Evolutionary conservation across 2,888 invertebrate species (phyloP).

Genomic region (Euzetes globulus): DNA sequence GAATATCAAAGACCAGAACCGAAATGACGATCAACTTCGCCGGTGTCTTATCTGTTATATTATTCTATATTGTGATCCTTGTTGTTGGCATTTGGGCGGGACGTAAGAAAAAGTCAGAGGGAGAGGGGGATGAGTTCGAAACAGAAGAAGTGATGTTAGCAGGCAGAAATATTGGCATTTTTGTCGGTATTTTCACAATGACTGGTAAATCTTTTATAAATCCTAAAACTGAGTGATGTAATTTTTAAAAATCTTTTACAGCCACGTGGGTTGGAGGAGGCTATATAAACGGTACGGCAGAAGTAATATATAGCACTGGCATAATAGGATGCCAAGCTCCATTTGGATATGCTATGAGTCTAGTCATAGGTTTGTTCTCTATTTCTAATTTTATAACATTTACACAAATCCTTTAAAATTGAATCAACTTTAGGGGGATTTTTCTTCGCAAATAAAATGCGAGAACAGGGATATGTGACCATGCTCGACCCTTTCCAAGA

Average conservation of each 20-base stretch:
- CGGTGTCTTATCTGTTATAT: constrained; percentile 84
- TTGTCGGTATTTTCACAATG: constrained; percentile 99
- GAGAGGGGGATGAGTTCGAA: constrained; percentile 43
- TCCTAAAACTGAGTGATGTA: constrained; percentile 39
- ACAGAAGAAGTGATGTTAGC: constrained; percentile 96
- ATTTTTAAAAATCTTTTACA: constrained; percentile 47
- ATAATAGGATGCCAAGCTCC: constrained; percentile 98
- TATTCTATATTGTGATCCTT: constrained; percentile 93
- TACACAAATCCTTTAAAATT: no score
- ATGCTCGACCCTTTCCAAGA: constrained; percentile 98
- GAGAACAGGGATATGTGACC: constrained; percentile 92
- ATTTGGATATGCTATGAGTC: constrained; percentile 93
- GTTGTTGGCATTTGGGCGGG: constrained; percentile 96
- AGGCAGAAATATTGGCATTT: constrained; percentile 83
- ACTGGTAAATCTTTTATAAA: constrained; percentile 61
- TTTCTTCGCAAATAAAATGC: constrained; percentile 97
- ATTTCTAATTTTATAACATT: neutral
- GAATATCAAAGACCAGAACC: neutral
- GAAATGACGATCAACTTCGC: constrained; percentile 74
- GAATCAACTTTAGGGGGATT: constrained; percentile 71
- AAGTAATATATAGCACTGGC: constrained; percentile 86
- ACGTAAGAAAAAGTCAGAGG: constrained; percentile 65
- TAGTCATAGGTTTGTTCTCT: constrained; percentile 67
- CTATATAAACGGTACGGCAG: constrained; percentile 98
- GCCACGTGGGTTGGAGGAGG: constrained; percentile 99